A percentile compares a stretch with the other conserved stretches of the same genome.
These are phyloP conservation scores for Lasioglossum morio DNA, from an alignment of 2,888 invertebrate species.

Conservation along the genomic window DNA sequence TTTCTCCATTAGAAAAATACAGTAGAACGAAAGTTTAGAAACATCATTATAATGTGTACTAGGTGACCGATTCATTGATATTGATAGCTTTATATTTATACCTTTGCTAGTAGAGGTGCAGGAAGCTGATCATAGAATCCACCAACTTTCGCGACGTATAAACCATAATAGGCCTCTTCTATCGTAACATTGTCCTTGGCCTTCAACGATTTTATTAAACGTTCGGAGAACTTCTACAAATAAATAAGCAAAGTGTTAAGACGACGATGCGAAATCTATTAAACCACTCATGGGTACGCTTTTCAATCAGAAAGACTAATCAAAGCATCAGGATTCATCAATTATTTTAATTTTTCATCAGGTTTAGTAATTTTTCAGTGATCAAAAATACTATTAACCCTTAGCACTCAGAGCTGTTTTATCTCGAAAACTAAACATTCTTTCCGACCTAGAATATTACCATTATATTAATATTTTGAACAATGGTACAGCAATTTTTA, in stretches of 20 bases:
- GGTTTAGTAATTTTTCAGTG: neutral
- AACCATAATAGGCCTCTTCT: slow-evolving; percentile 88
- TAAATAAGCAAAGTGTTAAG: neutral
- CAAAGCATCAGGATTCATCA: slow-evolving; percentile 79
- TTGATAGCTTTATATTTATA: slow-evolving; percentile 58
- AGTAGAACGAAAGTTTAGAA: slow-evolving; percentile 80
- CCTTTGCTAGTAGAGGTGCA: slow-evolving; percentile 85
- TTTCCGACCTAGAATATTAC: no score
- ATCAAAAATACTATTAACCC: neutral
- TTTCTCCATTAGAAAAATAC: slow-evolving; percentile 73
- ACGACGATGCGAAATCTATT: neutral
- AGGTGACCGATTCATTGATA: neutral
- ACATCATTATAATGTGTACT: slow-evolving; percentile 70
- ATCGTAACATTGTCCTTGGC: slow-evolving; percentile 81
- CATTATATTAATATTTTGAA: no score
- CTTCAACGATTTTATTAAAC: slow-evolving; percentile 80
- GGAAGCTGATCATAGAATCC: slow-evolving; percentile 86
- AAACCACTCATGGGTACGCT: neutral
- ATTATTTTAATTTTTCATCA: slow-evolving; percentile 76
- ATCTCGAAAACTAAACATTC: no score
- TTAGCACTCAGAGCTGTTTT: no score
- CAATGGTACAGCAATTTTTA: no score
- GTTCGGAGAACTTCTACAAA: slow-evolving; percentile 85
- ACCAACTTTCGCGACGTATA: slow-evolving; percentile 87
- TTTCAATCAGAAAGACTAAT: slow-evolving; percentile 84